Evolutionary conservation across 2,888 invertebrate species (phyloP).

Genomic region (Lasioglossum morio): DNA sequence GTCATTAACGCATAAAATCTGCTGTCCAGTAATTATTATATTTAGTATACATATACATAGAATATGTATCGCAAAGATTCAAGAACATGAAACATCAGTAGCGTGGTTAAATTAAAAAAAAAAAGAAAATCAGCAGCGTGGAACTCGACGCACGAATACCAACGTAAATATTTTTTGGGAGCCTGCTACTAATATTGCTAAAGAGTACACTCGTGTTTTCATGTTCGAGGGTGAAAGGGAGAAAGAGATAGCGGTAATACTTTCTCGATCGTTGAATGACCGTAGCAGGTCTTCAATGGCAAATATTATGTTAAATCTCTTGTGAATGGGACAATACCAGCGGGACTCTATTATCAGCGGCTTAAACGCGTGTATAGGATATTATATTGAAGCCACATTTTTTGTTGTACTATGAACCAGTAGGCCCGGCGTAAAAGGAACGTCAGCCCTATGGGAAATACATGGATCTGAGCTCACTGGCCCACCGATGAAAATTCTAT

Average conservation of each 20-base stretch:
- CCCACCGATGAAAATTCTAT: conserved; percentile 68
- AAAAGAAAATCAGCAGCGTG: too few species aligned
- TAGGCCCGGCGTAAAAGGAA: conserved; percentile 70
- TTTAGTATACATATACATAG: too few species aligned
- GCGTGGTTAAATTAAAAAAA: too few species aligned
- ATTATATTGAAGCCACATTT: conserved; percentile 79
- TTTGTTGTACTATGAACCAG: conserved; percentile 74
- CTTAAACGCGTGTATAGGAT: conserved; percentile 78
- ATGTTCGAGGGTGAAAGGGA: neutral
- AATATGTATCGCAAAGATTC: too few species aligned
- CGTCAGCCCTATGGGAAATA: conserved; percentile 78
- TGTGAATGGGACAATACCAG: conserved; percentile 81
- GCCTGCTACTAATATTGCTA: too few species aligned
- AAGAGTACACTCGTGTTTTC: too few species aligned
- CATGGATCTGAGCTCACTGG: conserved; percentile 57
- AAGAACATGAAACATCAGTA: too few species aligned
- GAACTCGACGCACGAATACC: too few species aligned
- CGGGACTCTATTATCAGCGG: conserved; percentile 77
- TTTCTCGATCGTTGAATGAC: conserved; percentile 65
- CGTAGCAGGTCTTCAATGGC: conserved; percentile 81
- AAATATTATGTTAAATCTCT: conserved; percentile 84
- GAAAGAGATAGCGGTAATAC: conserved; percentile 2
- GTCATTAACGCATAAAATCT: too few species aligned
- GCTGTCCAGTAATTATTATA: too few species aligned
- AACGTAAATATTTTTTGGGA: too few species aligned